Percentiles rank a stretch among this genome's conserved stretches.
These are phyloP conservation scores for Cyclophora punctaria DNA, from an alignment of 2,888 invertebrate species.

Conservation along the genomic window DNA sequence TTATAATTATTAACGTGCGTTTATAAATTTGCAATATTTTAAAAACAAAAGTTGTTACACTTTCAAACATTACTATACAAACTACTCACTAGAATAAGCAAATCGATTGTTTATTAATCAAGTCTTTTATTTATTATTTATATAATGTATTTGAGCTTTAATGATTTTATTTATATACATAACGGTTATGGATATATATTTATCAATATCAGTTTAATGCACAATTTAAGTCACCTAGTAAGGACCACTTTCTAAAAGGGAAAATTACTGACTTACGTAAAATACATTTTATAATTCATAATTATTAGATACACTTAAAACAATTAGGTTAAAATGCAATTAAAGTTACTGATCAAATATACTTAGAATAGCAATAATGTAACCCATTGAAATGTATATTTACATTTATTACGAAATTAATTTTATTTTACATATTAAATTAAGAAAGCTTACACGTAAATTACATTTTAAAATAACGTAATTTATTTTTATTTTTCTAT, in stretches of 20 bases:
- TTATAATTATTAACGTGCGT: conserved; percentile 38
- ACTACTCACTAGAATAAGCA: conserved; percentile 56
- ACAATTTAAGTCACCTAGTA: conserved; percentile 72
- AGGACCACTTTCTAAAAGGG: conserved; percentile 71
- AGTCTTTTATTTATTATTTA: conserved; percentile 66
- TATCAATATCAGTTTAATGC: conserved; percentile 61
- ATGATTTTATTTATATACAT: conserved; percentile 60
- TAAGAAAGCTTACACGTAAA: conserved; percentile 7
- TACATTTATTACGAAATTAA: conserved; percentile 5
- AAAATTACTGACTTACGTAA: conserved; percentile 23
- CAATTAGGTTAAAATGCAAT: conserved; percentile 1
- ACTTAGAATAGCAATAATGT: conserved; percentile 14
- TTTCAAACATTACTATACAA: conserved; percentile 48
- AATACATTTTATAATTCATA: conserved; percentile 7
- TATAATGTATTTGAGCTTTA: conserved; percentile 66
- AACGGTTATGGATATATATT: conserved; percentile 40
- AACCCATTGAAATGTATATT: conserved; percentile 21
- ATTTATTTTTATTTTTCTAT: conserved; percentile 19
- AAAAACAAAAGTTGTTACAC: conserved; percentile 27
- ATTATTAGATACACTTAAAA: conserved; percentile 17
- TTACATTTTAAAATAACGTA: conserved; percentile 12
- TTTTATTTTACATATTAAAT: conserved; percentile 1
- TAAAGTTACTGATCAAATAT: neutral
- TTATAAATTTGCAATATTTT: conserved; percentile 38
- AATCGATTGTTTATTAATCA: conserved; percentile 54